Percentiles rank a stretch among this genome's conserved stretches.
Evolutionary conservation across 2,113 vertebrate species (phyloP).

Genomic region (Macaca nemestrina): DNA sequence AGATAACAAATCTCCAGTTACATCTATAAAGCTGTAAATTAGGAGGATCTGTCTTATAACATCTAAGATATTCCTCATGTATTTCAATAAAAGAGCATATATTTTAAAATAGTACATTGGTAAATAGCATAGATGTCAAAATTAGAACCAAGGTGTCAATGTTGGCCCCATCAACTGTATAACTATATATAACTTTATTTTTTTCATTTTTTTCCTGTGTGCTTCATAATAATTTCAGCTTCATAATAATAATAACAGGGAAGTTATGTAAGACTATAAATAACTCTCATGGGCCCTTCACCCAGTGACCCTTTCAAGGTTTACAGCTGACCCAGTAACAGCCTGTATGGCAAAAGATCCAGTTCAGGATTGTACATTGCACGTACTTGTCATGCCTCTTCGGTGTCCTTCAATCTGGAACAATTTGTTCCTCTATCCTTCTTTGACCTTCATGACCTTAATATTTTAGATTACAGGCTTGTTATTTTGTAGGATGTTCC

Average conservation of each 20-base stretch:
- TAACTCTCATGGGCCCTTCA: not conserved
- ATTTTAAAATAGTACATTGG: not conserved
- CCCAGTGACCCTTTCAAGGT: not conserved
- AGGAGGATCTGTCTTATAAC: not conserved
- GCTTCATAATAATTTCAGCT: not conserved
- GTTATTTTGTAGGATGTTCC: not conserved
- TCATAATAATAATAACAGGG: not conserved
- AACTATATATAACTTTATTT: not conserved
- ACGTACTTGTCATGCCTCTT: not conserved
- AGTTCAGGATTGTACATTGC: not conserved
- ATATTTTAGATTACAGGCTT: not conserved
- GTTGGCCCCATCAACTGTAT: not conserved
- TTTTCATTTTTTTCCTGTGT: not conserved
- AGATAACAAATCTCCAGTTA: not conserved
- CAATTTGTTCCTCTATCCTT: not conserved
- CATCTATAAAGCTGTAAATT: not conserved
- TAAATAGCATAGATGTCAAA: not conserved
- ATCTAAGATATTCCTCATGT: not conserved
- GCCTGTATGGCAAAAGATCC: not conserved
- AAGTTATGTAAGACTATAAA: not conserved
- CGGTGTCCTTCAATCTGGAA: not conserved
- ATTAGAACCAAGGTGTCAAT: not conserved
- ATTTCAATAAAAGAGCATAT: not conserved
- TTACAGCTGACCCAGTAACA: not conserved
- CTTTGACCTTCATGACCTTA: not conserved